Evolutionary conservation across 2,888 invertebrate species (phyloP), one percentile per base, ranked within the genome.

Genomic region (Xylota sylvarum): DNA sequence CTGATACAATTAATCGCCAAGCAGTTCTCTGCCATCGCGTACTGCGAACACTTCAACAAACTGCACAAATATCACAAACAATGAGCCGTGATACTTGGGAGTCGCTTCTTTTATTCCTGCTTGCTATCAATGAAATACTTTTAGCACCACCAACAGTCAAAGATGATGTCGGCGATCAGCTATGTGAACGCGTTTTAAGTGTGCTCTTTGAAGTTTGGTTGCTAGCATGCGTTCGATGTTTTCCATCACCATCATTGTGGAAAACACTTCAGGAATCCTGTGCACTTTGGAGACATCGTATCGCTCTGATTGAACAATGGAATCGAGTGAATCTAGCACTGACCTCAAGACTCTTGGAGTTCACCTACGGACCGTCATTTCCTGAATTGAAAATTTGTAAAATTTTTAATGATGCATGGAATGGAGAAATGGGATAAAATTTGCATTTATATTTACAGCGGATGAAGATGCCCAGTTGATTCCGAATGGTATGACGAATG

Each of bases 181-280:
- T 99, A 55, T 98, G 98, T 91, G 98, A 98, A 92, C 94, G 99
- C 40, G 98, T 99, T 67, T 94, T 99, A 5, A 97, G 97, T 88
- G 98, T 98, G 40, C 94, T 99, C 72, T 97, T 99, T 92, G 98
- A 98, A 93, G 96, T 97, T 69, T 94, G 94, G 94, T 91, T 94
- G 40, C 88, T 94, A 80, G 94, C 94, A 0, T 94, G 94, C 85
- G 94, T 94, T 65, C 93, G 94, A 88, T 98, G 97, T 91, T 99
- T 99, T 93, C 99, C 99, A 0, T 96, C 98, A 4, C 99, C 99
- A 5, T 97, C 98, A 0, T 93, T 98, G 88, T 99, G 98, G 98
- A 97, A 98, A 92, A 98, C 98, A 0, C 93, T 99, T 87, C 95
- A 97, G 89, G 98, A 98, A 93, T 97, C 98, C 90, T 98, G 98